Evolutionary conservation across 2,113 vertebrate genomes (phyloP).

Genomic region (Vanacampus margaritifer): DNA sequence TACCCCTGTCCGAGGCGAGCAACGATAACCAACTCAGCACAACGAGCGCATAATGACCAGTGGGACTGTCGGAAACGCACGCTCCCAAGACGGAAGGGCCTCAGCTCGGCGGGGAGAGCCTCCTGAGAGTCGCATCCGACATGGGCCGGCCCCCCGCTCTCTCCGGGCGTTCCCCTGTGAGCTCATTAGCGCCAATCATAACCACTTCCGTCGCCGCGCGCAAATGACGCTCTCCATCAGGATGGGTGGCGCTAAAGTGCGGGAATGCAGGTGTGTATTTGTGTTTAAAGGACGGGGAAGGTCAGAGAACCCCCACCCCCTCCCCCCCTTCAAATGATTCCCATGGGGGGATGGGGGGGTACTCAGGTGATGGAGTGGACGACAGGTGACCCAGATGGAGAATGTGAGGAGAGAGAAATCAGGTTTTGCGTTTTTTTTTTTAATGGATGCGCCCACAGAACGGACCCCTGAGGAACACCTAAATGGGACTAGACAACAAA

Average conservation of each 20-base stretch:
- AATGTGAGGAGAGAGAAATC: slow-evolving; percentile 31
- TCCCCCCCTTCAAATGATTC: slow-evolving; percentile 20
- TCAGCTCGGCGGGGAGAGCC: slow-evolving; percentile 45
- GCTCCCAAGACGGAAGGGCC: slow-evolving; percentile 35
- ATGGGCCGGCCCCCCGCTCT: slow-evolving; percentile 43
- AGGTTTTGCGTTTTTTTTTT: slow-evolving; percentile 42
- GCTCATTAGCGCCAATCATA: slow-evolving; percentile 73
- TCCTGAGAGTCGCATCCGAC: slow-evolving; percentile 26
- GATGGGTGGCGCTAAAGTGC: slow-evolving; percentile 15
- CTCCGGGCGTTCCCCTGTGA: slow-evolving; percentile 60
- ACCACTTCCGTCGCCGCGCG: slow-evolving; percentile 57
- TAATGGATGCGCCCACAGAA: slow-evolving; percentile 49
- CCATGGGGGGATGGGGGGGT: slow-evolving; percentile 34
- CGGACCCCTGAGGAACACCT: slow-evolving; percentile 54
- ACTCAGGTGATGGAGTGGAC: slow-evolving; percentile 55
- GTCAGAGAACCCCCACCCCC: slow-evolving; percentile 44
- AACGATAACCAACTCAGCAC: slow-evolving; percentile 57
- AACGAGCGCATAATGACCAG: slow-evolving; percentile 55
- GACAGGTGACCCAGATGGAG: slow-evolving; percentile 62
- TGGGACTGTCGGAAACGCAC: slow-evolving; percentile 38
- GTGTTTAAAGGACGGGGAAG: slow-evolving; percentile 61
- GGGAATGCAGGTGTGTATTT: slow-evolving; percentile 19
- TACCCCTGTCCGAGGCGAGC: slow-evolving; percentile 32
- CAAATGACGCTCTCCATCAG: slow-evolving; percentile 61
- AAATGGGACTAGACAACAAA: slow-evolving; percentile 67